Evolutionary conservation across 2,113 vertebrate species (phyloP), one percentile per base, ranked within the genome.

Genomic region (Rostratula benghalensis): DNA sequence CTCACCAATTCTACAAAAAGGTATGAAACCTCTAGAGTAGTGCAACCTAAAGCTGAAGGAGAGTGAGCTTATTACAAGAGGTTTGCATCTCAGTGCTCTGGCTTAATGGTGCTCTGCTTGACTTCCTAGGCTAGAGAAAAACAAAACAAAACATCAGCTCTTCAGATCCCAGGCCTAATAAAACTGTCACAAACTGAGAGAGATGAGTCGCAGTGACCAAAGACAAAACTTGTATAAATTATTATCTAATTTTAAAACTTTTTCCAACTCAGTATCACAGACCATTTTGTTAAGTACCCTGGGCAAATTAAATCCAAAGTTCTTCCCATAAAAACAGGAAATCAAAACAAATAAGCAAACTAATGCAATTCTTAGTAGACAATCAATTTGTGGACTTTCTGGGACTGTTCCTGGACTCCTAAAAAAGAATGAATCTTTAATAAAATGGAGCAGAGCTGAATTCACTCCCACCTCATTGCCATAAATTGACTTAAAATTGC

Each of bases 201-300:
- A 9, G 14, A 11, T 83, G n/a, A 93, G 86, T 68, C 64, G 27
- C 0, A 0, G 61, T 59, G 63, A 87, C 35, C 27, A 28, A 76
- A 84, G 50, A 83, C 39, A 82, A 91, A 88, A 20, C 10, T 67
- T 73, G 21, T 54, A 27, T 25, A 54, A 77, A 76, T 31, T 2
- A 90, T 57, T 88, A 95, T 60, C 43, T 65, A 89, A 75, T 83
- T 94, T 95, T 73, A 87, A 93, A 87, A 65, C 30, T n/a, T 60
- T 78, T 92, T 89, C 59, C 33, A 64, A 37, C 23, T 90, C 61
- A 83, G 7, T 17, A 50, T 56, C 50, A 54, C 15, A 79, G 73
- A 74, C 35, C 37, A 63, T 61, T 90, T 78, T 78, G 48, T 68
- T 57, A 83, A 89, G 33, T 81, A 83, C 25, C 19, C 27, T 79